Evolutionary conservation across 2,797 vertebrate species (phyloP).

Genomic region (Hipposideros larvatus): DNA sequence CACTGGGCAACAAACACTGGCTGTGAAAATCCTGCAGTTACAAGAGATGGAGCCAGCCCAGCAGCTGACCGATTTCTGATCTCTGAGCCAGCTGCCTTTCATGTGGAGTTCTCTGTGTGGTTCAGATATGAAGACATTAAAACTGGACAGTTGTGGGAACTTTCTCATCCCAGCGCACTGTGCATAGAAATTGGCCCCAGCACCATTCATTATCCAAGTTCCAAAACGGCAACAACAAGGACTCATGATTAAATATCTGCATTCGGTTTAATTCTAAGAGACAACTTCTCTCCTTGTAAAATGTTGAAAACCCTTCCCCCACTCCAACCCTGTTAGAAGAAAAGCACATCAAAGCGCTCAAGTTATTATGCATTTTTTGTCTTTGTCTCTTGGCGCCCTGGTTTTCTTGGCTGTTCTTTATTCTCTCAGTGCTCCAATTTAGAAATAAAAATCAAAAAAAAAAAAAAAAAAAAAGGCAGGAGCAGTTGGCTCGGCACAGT

Average conservation of each 20-base stretch:
- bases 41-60: neutral
- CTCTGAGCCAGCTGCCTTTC: conserved; percentile 57
- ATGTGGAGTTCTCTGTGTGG: conserved; percentile 31
- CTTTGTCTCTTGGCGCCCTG: conserved; percentile 74
- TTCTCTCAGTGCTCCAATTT: conserved; percentile 44
- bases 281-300: conserved; percentile 53
- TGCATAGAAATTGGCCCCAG: neutral
- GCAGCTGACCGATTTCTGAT: conserved; percentile 63
- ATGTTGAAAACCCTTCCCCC: neutral
- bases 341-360: conserved; percentile 62
- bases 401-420: conserved; percentile 63
- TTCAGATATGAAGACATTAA: conserved; percentile 73
- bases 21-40: conserved; percentile 48
- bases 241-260: neutral
- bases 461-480: neutral
- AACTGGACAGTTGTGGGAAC: conserved; percentile 74
- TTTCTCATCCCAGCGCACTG: conserved; percentile 41
- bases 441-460: neutral
- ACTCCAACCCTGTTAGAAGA: neutral
- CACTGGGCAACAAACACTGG: conserved; percentile 46
- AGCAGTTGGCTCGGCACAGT: neutral
- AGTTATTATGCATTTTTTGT: conserved; percentile 63
- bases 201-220: conserved; percentile 36
- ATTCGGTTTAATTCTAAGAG: conserved; percentile 46
- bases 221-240: conserved; percentile 1